Evolutionary conservation across 2,797 vertebrate genomes (phyloP), one percentile per base, ranked within the genome.

Genomic region (Schizopygopsis pylzovi): DNA sequence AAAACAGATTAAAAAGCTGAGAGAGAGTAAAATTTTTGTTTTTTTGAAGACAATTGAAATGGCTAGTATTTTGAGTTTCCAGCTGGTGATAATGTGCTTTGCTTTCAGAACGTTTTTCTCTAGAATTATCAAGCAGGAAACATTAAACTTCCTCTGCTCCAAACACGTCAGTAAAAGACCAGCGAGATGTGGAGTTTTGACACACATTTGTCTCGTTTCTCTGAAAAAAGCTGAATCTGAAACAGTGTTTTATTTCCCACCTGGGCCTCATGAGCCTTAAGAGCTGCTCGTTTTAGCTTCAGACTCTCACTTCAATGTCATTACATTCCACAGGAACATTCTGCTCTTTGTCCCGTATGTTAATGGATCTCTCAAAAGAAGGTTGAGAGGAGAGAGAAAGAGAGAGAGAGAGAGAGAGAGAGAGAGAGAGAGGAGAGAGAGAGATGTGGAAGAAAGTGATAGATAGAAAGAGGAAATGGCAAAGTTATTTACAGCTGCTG

Each of bases 401-500:
- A 81, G 45, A 13, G 41, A 3, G 28, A 61, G 56, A 80, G 43
- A 47, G 77, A 80, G 65, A 56, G 37, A 25, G 83, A 79, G 61
- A 43, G 65, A 33, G 76, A 52, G 65, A 77, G 49, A 56, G 76
- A 85, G 59, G 28, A 28, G 28, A 3, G 28, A 61, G 56, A 80
- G 43, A 47, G 77, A 80, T 39, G 65, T 47, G 37, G 37, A 85
- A 83, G 61, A 43, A 72, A 33, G 76, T 43, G 65, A 77, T 59
- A 56, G 76, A 85, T 68, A 47, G 79, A 54, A 75, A 65, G 37
- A 25, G 80, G 25, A 85, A 82, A 80, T 65, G 59, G 84, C 22
- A 73, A 79, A 68, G 87, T 82, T 85, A 82, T 79, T 85, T 81
- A 63, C 78, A 83, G 81, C 67, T 83, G 70, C 80, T 83, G 43